These are phyloP conservation scores for Corbicula japonica DNA, from an alignment of 2,888 invertebrate species.

Conservation along the genomic window DNA sequence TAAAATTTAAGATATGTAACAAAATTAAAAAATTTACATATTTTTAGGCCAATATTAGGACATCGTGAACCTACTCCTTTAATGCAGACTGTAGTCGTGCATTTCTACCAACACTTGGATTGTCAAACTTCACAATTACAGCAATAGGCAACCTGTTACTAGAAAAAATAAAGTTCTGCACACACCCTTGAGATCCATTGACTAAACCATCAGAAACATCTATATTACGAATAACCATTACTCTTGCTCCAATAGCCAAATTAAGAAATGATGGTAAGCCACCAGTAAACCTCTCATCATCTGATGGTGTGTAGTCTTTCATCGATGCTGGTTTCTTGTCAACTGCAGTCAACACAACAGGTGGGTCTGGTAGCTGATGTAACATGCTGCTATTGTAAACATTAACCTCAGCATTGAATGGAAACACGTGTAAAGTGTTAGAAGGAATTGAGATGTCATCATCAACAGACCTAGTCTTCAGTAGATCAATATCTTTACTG, in stretches of 20 bases:
- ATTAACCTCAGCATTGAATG: background rate
- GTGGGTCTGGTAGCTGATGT: background rate
- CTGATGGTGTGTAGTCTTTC: background rate
- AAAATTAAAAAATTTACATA: too few species aligned
- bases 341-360: background rate
- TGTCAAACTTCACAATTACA: too few species aligned
- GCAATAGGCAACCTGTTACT: too few species aligned
- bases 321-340: background rate
- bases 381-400: background rate
- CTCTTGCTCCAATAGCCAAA: background rate
- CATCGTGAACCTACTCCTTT: too few species aligned
- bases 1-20: too few species aligned
- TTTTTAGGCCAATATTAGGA: too few species aligned
- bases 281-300: conserved; percentile 11
- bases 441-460: too few species aligned
- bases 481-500: background rate
- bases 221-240: background rate
- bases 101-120: too few species aligned
- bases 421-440: background rate
- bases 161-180: too few species aligned
- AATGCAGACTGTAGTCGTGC: too few species aligned
- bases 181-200: conserved; percentile 8
- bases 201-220: conserved; percentile 1
- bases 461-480: background rate
- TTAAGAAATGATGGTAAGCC: background rate